A percentile compares a stretch with the other conserved stretches of the same genome.
These are phyloP conservation scores for Cacatua alba DNA, from an alignment of 2,113 vertebrate species.

Conservation along the genomic window DNA sequence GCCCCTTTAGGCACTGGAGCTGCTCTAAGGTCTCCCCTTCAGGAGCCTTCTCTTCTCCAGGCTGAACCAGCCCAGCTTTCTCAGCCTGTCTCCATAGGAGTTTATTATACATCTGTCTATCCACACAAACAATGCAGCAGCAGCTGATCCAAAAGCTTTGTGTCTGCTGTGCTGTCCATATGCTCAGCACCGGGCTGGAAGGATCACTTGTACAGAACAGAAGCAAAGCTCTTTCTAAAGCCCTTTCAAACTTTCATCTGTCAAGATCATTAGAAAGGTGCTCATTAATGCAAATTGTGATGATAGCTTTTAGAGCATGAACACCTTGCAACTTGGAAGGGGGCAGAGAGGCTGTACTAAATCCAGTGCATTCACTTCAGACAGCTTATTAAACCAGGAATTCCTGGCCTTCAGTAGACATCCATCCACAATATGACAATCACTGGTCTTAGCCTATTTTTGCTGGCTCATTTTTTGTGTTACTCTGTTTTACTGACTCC, in stretches of 20 bases:
- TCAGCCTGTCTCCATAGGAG: too few relatives aligned
- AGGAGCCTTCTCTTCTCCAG: too few relatives aligned
- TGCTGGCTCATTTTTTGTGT: not conserved
- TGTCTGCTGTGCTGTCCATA: not conserved
- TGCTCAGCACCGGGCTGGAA: not conserved
- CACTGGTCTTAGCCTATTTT: not conserved
- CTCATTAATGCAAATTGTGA: not conserved
- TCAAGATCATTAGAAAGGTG: not conserved
- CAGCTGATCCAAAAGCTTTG: not conserved
- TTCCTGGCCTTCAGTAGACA: not conserved
- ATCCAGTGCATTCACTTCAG: not conserved
- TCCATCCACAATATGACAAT: accelerated
- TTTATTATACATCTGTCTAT: too few relatives aligned
- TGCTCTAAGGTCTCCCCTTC: too few relatives aligned
- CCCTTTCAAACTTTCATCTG: not conserved
- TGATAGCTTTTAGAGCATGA: not conserved
- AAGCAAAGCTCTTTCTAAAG: not conserved
- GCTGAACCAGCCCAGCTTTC: too few relatives aligned
- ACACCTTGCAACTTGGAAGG: not conserved
- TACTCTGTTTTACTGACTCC: not conserved
- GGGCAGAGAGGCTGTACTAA: not conserved
- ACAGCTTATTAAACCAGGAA: not conserved
- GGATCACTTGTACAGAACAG: not conserved
- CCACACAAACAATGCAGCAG: not conserved
- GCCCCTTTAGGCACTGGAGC: too few relatives aligned